phyloP scores from a whole-genome alignment of 2,888 invertebrate genomes.

The Eudemis profundana region DNA sequence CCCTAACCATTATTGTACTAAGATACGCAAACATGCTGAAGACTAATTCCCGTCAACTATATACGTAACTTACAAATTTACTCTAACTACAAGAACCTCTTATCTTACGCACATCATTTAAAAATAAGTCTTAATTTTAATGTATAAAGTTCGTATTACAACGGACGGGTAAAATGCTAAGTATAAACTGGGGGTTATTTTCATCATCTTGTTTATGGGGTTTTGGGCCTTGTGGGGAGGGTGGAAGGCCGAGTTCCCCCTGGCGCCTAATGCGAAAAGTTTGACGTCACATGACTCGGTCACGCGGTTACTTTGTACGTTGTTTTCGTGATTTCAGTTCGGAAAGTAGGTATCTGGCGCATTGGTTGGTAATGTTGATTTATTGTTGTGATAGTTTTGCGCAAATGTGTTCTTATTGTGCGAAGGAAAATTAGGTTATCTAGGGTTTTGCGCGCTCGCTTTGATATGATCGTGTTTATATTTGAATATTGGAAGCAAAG shows the following conservation, averaged over 20 bases:
- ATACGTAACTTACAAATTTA: conserved; percentile 46
- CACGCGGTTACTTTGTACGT: conserved; percentile 46
- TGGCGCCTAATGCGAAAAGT: conserved; percentile 78
- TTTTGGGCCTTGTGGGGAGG: conserved; percentile 54
- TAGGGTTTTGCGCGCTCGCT: no score
- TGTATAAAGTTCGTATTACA: not conserved
- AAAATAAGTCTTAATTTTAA: not conserved
- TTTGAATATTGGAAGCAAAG: no score
- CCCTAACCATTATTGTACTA: conserved; percentile 33
- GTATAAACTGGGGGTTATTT: conserved; percentile 54
- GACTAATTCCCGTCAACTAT: conserved; percentile 57
- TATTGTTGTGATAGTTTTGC: not conserved
- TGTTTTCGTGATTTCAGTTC: conserved; percentile 20
- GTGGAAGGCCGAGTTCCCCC: conserved; percentile 52
- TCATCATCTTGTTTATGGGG: conserved; percentile 56
- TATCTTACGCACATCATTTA: not conserved
- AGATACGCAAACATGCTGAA: conserved; percentile 49
- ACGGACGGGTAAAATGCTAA: conserved; percentile 6
- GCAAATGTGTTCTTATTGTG: not conserved
- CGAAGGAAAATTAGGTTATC: no score
- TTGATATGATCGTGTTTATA: no score
- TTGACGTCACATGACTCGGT: conserved; percentile 73
- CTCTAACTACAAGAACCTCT: conserved; percentile 8
- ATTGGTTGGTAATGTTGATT: not conserved
- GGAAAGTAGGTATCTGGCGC: conserved; percentile 21